Percentiles rank a stretch among this genome's conserved stretches.
These are phyloP conservation scores for Acromyrmex charruanus DNA, from an alignment of 1,140 invertebrate genomes.

Conservation along the genomic window DNA sequence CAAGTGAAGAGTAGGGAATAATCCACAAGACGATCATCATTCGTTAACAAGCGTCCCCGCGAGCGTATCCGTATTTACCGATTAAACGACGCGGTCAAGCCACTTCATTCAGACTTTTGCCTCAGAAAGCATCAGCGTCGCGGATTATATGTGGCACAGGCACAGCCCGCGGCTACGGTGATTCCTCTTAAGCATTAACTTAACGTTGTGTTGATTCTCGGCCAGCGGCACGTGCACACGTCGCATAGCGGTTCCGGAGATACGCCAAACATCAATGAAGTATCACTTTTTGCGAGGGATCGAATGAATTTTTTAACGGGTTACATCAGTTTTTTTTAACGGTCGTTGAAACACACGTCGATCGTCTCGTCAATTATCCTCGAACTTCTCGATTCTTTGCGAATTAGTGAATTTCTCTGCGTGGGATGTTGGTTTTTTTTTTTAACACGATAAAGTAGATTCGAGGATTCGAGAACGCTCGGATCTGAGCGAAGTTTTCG, in stretches of 20 bases:
- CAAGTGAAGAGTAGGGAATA: not conserved
- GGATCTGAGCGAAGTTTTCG: not conserved
- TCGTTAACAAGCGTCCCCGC: constrained; percentile 45
- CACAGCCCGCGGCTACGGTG: constrained; percentile 61
- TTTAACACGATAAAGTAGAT: not conserved
- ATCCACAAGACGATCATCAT: not conserved
- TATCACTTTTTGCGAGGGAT: constrained; percentile 41
- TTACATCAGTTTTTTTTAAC: constrained; percentile 57
- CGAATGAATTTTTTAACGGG: constrained; percentile 62
- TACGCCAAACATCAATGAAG: constrained; percentile 57
- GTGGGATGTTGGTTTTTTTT: not conserved
- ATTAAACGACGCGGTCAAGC: constrained; percentile 13
- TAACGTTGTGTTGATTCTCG: constrained; percentile 68
- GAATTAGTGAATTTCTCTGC: not conserved
- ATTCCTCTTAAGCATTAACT: constrained; percentile 72
- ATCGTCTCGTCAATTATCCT: not conserved
- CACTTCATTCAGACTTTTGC: constrained; percentile 63
- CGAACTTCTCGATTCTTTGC: not conserved
- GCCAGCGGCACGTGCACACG: constrained; percentile 63
- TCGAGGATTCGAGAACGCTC: not conserved
- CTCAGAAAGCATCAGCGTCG: constrained; percentile 44
- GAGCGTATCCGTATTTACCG: constrained; percentile 12
- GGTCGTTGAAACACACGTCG: not conserved
- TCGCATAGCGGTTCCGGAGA: constrained; percentile 65
- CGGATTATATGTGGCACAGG: constrained; percentile 66